These are phyloP conservation scores for Garrulus glandarius DNA, from an alignment of 2,797 vertebrate species.

Conservation along the genomic window DNA sequence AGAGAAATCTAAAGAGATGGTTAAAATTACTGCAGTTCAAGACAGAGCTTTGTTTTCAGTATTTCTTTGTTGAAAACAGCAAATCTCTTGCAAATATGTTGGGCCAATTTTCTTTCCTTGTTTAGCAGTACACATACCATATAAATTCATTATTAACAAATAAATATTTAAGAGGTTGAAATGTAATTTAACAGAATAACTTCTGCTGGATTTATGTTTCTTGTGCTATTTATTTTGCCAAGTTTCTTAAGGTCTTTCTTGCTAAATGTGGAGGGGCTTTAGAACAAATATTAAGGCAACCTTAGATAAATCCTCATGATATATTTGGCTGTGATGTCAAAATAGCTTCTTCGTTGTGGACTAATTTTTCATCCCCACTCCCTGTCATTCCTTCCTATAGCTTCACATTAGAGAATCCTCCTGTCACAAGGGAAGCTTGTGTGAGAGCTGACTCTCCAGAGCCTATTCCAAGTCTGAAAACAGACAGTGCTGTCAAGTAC, in stretches of 20 bases:
- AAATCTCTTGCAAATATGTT: background rate
- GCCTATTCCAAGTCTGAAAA: background rate
- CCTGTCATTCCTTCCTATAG: background rate
- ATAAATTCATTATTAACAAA: too few relatives aligned
- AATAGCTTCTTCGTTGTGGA: background rate
- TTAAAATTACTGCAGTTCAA: background rate
- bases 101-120: background rate
- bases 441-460: background rate
- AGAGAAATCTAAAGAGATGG: background rate
- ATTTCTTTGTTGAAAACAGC: background rate
- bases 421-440: background rate
- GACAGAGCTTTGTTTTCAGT: background rate
- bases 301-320: background rate
- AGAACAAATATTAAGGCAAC: background rate
- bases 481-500: constrained; percentile 25
- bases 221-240: constrained; percentile 19
- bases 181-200: too few relatives aligned
- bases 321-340: background rate
- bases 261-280: background rate
- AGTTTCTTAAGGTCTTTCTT: background rate
- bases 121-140: background rate
- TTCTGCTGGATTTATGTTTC: background rate
- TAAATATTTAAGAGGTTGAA: too few relatives aligned
- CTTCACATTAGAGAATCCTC: background rate
- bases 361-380: background rate